phyloP scores from a whole-genome alignment of 1,140 invertebrate genomes.

The Drosophila rufa region DNA sequence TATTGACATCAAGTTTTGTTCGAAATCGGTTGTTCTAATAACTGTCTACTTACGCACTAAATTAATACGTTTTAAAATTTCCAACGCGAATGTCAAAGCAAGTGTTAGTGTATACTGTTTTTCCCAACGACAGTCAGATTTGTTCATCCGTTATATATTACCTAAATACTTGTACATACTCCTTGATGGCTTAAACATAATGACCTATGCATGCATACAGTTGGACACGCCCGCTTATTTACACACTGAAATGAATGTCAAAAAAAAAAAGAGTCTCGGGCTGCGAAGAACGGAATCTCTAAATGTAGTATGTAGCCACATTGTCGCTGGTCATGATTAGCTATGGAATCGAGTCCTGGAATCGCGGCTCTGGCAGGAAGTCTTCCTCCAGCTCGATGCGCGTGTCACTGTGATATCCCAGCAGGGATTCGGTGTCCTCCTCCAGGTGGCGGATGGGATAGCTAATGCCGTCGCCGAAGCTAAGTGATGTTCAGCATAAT shows the following conservation, averaged over 20 bases:
- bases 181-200: slow-evolving; percentile 36
- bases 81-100: slow-evolving; percentile 49
- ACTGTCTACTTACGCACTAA: slow-evolving; percentile 47
- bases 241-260: slow-evolving; percentile 26
- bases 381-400: slow-evolving; percentile 86
- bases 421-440: slow-evolving; percentile 92
- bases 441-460: slow-evolving; percentile 92
- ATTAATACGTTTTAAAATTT: slow-evolving; percentile 48
- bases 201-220: slow-evolving; percentile 29
- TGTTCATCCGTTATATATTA: slow-evolving; percentile 10
- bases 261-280: slow-evolving; percentile 1
- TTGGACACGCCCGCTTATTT: slow-evolving; percentile 38
- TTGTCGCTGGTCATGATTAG: slow-evolving; percentile 82
- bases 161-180: slow-evolving; percentile 17
- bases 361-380: slow-evolving; percentile 74
- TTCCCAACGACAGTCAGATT: slow-evolving; percentile 1
- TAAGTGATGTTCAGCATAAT: slow-evolving; percentile 84
- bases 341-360: slow-evolving; percentile 80
- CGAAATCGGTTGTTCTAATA: slow-evolving; percentile 33
- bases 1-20: slow-evolving; percentile 31
- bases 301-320: slow-evolving; percentile 82
- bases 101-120: slow-evolving; percentile 7
- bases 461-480: slow-evolving; percentile 94
- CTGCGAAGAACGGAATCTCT: slow-evolving; percentile 25
- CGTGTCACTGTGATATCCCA: slow-evolving; percentile 86